Evolutionary conservation across 2,888 invertebrate genomes (phyloP).

Genomic region (Ophonus ardosiacus): DNA sequence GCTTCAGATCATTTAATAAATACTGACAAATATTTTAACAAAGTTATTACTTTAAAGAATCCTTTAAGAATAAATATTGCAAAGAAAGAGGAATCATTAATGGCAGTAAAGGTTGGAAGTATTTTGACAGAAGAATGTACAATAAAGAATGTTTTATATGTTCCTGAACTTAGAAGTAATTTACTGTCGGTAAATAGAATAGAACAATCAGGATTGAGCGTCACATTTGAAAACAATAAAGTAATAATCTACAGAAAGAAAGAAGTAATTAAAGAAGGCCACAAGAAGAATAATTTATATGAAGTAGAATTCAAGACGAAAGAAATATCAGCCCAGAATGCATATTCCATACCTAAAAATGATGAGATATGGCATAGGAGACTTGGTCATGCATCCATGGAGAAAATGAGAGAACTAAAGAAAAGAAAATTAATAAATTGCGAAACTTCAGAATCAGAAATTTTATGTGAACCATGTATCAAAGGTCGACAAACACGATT

Average conservation of each 20-base stretch:
- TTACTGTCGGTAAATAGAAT: not conserved
- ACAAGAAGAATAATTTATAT: slow-evolving; percentile 1
- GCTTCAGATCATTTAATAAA: too few species aligned
- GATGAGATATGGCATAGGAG: not conserved
- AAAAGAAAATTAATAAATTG: not conserved
- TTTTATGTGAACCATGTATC: slow-evolving; percentile 65
- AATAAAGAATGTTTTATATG: not conserved
- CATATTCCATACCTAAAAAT: not conserved
- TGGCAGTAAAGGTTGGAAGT: not conserved
- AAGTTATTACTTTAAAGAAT: too few species aligned
- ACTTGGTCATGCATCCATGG: not conserved
- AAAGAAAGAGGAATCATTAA: not conserved
- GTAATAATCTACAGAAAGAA: not conserved
- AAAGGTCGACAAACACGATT: slow-evolving; percentile 67
- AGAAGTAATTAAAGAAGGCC: not conserved
- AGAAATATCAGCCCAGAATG: not conserved
- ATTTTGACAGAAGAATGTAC: not conserved
- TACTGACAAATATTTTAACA: too few species aligned
- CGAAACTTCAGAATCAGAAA: not conserved
- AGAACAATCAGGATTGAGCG: not conserved
- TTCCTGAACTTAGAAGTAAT: not conserved
- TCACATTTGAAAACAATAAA: not conserved
- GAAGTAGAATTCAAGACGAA: not conserved
- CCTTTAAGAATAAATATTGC: not conserved
- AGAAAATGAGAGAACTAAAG: not conserved